A percentile compares a stretch with the other conserved stretches of the same genome.
Evolutionary conservation across 2,113 vertebrate species (phyloP).

Genomic region (Calyptommatus sinebrachiatus): DNA sequence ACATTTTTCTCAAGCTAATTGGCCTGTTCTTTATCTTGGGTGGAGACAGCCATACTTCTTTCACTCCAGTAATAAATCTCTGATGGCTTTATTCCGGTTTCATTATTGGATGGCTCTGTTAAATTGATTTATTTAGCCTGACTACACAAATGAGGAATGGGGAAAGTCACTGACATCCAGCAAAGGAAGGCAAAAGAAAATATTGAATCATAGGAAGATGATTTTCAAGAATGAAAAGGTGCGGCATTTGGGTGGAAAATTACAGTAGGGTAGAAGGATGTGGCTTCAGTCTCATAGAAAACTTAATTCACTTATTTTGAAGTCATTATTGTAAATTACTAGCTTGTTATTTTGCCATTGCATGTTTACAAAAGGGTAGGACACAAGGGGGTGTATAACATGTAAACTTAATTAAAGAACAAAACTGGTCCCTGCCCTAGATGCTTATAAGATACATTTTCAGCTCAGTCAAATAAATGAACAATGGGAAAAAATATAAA

Average conservation of each 20-base stretch:
- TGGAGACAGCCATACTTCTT: too few species aligned
- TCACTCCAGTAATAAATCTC: background rate
- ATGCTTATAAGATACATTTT: background rate
- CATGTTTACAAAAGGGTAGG: too few species aligned
- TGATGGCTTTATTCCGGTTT: background rate
- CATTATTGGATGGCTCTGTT: background rate
- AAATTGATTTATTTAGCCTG: background rate
- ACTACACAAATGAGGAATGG: background rate
- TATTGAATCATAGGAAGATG: background rate
- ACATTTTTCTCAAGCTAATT: background rate
- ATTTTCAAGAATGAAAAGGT: background rate
- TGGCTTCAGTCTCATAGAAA: background rate
- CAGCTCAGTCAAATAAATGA: background rate
- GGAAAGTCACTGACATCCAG: background rate
- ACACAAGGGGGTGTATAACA: background rate
- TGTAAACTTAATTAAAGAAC: too few species aligned
- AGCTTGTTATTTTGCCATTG: background rate
- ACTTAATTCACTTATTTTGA: slow-evolving; percentile 5
- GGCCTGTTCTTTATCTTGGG: background rate
- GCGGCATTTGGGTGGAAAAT: background rate
- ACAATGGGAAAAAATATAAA: too few species aligned
- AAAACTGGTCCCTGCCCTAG: background rate
- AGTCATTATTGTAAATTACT: background rate
- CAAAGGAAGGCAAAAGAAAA: background rate
- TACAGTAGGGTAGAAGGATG: background rate